Conservation (phyloP, 2,888 invertebrate genomes). For the Eretmocerus hayati region DNA sequence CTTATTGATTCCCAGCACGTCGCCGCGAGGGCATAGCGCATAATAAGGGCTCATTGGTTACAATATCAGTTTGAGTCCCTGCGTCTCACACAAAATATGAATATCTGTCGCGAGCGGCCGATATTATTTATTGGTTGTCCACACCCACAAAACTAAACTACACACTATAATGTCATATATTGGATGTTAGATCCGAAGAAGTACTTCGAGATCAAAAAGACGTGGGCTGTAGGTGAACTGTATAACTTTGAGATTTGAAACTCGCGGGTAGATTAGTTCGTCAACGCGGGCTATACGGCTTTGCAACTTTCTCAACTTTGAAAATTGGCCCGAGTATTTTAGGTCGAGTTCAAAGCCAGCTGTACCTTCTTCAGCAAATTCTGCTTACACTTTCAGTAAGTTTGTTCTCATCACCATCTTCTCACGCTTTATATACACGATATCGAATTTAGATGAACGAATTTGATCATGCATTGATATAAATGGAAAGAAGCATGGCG, state of each 20-base stretch:
- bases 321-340: conserved; percentile 20
- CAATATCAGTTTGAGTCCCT: too few relatives aligned
- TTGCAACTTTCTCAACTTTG: conserved; percentile 16
- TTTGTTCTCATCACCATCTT: too few relatives aligned
- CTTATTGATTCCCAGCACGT: conserved; percentile 21
- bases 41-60: conserved; percentile 11
- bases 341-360: too few relatives aligned
- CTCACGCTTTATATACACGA: too few relatives aligned
- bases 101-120: conserved; percentile 15
- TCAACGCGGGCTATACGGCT: conserved; percentile 32
- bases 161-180: too few relatives aligned
- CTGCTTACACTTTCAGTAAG: too few relatives aligned
- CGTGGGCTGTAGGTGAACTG: background rate
- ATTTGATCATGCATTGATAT: too few relatives aligned
- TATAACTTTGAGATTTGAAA: conserved; percentile 35
- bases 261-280: conserved; percentile 39
- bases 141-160: conserved; percentile 32
- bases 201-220: background rate
- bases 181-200: conserved; percentile 33
- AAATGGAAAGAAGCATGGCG: too few relatives aligned
- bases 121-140: conserved; percentile 31
- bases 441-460: too few relatives aligned
- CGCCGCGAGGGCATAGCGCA: conserved; percentile 3
- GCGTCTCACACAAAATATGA: conserved; percentile 16
- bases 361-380: too few relatives aligned